phyloP scores from a whole-genome alignment of 2,113 vertebrate species.

The Hypomesus transpacificus region DNA sequence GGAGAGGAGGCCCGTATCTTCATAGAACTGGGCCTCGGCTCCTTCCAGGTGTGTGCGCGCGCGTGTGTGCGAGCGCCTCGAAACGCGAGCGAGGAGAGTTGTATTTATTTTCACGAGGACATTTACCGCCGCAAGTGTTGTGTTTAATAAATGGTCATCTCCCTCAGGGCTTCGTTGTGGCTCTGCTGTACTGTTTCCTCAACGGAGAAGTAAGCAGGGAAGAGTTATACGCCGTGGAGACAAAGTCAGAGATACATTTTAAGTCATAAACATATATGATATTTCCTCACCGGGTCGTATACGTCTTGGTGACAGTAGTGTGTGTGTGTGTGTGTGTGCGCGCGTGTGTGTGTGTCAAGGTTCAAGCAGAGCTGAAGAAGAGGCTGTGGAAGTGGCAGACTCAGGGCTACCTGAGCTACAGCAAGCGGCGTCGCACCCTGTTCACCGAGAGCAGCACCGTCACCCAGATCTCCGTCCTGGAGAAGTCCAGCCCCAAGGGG shows the following conservation, averaged over 20 bases:
- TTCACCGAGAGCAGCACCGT: conserved; percentile 76
- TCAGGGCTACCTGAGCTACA: conserved; percentile 69
- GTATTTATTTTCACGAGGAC: not conserved
- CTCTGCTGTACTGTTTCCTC: conserved; percentile 91
- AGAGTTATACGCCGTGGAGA: not conserved
- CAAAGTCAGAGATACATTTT: no score
- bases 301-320: not conserved
- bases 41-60: conserved; percentile 79
- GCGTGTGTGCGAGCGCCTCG: conserved; percentile 52
- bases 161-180: conserved; percentile 86
- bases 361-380: conserved; percentile 77
- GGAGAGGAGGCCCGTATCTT: conserved; percentile 81
- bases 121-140: not conserved
- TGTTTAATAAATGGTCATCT: not conserved
- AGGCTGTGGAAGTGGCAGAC: conserved; percentile 71
- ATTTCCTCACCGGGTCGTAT: not conserved
- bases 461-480: conserved; percentile 76
- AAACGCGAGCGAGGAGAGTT: not conserved
- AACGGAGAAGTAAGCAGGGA: conserved; percentile 85
- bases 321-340: not conserved
- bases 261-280: not conserved
- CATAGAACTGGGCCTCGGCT: conserved; percentile 87
- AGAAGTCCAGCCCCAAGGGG: conserved; percentile 72
- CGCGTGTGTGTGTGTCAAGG: conserved; percentile 51
- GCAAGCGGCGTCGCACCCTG: conserved; percentile 57